These are phyloP conservation scores for Acipenser transmontanus DNA, from an alignment of 2,797 vertebrate species.

Conservation along the genomic window DNA sequence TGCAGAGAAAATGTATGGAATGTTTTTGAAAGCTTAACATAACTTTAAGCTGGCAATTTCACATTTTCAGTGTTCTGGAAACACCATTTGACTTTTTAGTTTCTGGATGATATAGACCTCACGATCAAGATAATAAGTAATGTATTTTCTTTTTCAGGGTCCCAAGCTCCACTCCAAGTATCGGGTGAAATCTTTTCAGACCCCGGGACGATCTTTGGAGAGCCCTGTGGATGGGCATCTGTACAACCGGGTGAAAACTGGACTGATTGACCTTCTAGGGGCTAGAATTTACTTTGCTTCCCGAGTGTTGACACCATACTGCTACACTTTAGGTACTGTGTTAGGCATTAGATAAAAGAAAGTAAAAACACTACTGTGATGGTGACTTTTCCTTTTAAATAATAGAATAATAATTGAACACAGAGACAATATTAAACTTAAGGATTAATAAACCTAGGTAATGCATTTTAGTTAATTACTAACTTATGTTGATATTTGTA, in stretches of 20 bases:
- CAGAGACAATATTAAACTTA: background rate
- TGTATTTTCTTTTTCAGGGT: slow-evolving; percentile 55
- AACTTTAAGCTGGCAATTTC: too few relatives aligned
- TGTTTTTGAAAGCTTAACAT: too few relatives aligned
- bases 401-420: too few relatives aligned
- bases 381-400: too few relatives aligned
- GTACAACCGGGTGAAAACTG: slow-evolving; percentile 64
- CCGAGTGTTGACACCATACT: slow-evolving; percentile 74
- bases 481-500: background rate
- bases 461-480: background rate
- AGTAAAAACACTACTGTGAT: too few relatives aligned
- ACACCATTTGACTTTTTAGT: too few relatives aligned
- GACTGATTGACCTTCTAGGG: slow-evolving; percentile 73
- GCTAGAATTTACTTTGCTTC: slow-evolving; percentile 73
- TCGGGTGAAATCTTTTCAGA: slow-evolving; percentile 65
- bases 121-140: background rate
- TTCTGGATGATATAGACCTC: too few relatives aligned
- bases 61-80: too few relatives aligned
- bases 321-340: slow-evolving; percentile 76
- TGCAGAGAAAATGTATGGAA: too few relatives aligned
- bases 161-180: slow-evolving; percentile 66
- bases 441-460: background rate
- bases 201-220: slow-evolving; percentile 54
- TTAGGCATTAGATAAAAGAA: background rate
- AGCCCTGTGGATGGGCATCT: slow-evolving; percentile 60